Conservation (phyloP, 2,888 invertebrate species). For the Tupiocoris notatus region DNA sequence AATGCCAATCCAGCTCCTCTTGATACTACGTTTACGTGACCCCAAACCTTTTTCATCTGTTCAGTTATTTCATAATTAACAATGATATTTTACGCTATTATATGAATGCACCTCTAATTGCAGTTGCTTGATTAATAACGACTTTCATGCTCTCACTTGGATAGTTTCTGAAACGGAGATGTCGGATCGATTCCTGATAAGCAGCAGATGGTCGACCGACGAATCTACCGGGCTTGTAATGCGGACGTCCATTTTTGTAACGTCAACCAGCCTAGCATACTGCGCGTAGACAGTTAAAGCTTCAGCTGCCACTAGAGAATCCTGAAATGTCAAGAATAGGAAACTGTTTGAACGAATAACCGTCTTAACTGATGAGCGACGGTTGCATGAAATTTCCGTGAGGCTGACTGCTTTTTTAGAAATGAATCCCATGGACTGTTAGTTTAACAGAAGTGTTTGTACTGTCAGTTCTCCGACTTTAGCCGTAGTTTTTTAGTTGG, state of each 20-base stretch:
- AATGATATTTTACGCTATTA: no score
- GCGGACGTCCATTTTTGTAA: constrained; percentile 54
- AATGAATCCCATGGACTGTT: no score
- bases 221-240: constrained; percentile 53
- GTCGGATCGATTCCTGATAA: constrained; percentile 50
- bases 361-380: no score
- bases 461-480: no score
- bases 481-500: no score
- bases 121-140: not conserved
- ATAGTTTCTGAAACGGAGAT: constrained; percentile 10
- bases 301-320: constrained; percentile 58
- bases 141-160: not conserved
- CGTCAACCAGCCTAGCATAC: constrained; percentile 54
- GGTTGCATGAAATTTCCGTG: no score
- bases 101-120: not conserved
- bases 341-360: no score
- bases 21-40: constrained; percentile 57
- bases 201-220: constrained; percentile 49
- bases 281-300: constrained; percentile 57
- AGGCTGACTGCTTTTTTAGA: no score
- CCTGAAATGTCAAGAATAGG: constrained; percentile 51
- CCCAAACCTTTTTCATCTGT: constrained; percentile 54
- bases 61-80: not conserved
- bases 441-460: no score
- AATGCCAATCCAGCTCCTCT: constrained; percentile 59